Base-by-base conservation (phyloP, 2,797 vertebrate species). In the Eospalax fontanierii region DNA sequence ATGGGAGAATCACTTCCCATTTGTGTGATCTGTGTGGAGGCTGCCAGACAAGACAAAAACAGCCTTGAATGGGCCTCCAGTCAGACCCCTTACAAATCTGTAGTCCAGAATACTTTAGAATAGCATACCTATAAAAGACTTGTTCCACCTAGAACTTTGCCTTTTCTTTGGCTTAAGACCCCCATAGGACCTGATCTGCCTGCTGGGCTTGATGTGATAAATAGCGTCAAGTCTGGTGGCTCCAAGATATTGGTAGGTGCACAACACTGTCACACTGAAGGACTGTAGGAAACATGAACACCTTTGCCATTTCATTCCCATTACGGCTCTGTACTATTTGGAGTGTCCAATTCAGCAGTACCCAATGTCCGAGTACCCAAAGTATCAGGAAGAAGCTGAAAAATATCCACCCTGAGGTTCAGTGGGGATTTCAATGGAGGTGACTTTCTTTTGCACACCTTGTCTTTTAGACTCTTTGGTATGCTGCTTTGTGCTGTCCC, bases 171-270 rank as follows among this genome's bases (percentile, higher is more conserved):
- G 59, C n/a, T 2, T 61, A 95, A 89, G 76, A 92, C 88, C 95
- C 97, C 74, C 59, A 90, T 79, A 96, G 94, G 95, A 97, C 86
- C 70, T 92, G 76, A 73, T 90, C 95, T 96, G 81, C 79, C 96
- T 92, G 89, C 21, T 97, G 95, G 95, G 90, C 76, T 57, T 91
- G 95, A 93, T 96, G 95, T 15, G 93, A 97, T 94, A 97, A 97
- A 95, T 97, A 98, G 97, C 97, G 85, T 96, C 95, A 96, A 97
- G 96, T 87, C 57, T 89, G 91, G 95, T 92, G 96, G 96, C 97
- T 96, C 90, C 30, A 43, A 95, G 63, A 90, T 73, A 40, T 40
- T 78, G 93, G 89, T 92, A 93, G 94, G 96, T 97, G 95, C 85
- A 57, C 94, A 92, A 88, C 95, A 93, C 35, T 24, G 43, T 87